Conservation (phyloP, 1,140 invertebrate genomes). For the Aphis craccivora region DNA sequence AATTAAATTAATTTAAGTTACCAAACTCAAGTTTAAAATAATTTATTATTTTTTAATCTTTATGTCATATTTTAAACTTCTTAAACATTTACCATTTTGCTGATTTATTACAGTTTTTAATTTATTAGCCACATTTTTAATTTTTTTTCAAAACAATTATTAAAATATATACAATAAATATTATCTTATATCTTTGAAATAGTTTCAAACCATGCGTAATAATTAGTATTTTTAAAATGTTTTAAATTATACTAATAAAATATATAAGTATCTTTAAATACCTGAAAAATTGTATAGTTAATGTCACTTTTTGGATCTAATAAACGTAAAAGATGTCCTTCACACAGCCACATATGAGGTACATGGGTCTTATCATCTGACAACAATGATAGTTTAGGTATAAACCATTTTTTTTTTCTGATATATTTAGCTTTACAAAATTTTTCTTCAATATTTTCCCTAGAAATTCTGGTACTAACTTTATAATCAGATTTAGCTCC, state of each 20-base stretch:
- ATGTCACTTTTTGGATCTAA: conserved; percentile 81
- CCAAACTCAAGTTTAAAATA: no score
- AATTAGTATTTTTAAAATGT: neutral
- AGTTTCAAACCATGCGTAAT: neutral
- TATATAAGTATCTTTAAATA: conserved; percentile 64
- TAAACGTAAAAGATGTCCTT: conserved; percentile 88
- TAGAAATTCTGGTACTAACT: neutral
- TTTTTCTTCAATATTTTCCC: neutral
- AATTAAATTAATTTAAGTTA: neutral
- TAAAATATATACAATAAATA: neutral
- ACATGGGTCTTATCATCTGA: conserved; percentile 68
- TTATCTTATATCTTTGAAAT: neutral
- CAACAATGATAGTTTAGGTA: conserved; percentile 67
- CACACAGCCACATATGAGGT: conserved; percentile 86
- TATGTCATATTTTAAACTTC: neutral
- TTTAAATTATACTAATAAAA: neutral
- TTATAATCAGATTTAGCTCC: neutral
- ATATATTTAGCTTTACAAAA: neutral
- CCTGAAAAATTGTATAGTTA: conserved; percentile 88
- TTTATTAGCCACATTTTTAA: neutral
- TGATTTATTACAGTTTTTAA: no score
- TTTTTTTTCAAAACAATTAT: neutral
- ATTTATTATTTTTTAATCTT: neutral
- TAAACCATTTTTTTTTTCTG: conserved; percentile 60
- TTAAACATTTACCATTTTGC: neutral